phyloP scores from a whole-genome alignment of 2,888 invertebrate species.

The Baccha elongata region DNA sequence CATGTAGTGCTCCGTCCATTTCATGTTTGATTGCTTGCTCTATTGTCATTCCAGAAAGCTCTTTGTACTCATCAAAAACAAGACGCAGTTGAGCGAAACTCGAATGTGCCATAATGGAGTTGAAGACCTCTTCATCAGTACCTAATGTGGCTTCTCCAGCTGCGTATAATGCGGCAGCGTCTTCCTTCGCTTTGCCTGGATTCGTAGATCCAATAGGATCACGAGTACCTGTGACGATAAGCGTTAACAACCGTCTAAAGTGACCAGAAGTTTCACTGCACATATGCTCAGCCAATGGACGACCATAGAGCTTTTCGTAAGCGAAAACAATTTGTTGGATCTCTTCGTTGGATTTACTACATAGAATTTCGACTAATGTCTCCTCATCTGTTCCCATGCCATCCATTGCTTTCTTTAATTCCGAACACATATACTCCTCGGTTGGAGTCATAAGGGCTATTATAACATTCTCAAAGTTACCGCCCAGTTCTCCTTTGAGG shows the following conservation, averaged over 20 bases:
- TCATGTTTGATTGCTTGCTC: constrained; percentile 87
- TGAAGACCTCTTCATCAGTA: constrained; percentile 88
- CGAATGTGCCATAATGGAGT: constrained; percentile 87
- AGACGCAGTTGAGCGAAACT: constrained; percentile 87
- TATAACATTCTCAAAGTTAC: constrained; percentile 89
- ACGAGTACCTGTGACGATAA: constrained; percentile 87
- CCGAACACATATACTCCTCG: constrained; percentile 87
- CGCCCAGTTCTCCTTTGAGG: constrained; percentile 88
- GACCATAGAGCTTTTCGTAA: constrained; percentile 86
- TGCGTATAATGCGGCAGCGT: constrained; percentile 87
- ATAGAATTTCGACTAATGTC: constrained; percentile 89
- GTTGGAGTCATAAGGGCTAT: constrained; percentile 87
- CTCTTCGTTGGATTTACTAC: constrained; percentile 87
- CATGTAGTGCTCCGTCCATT: constrained; percentile 86
- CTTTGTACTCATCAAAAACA: constrained; percentile 88
- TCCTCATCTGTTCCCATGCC: constrained; percentile 89
- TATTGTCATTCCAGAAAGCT: constrained; percentile 87
- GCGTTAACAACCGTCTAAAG: constrained; percentile 88
- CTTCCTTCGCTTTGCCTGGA: constrained; percentile 85
- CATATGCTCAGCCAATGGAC: constrained; percentile 88
- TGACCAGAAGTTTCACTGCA: constrained; percentile 90
- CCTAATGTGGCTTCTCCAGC: constrained; percentile 88
- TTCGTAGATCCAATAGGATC: constrained; percentile 86
- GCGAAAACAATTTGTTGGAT: constrained; percentile 85
- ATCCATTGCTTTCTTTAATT: constrained; percentile 88